Base-by-base conservation (phyloP, 37 sponge, comb jelly and placozoan species). In the Geodia barretti region DNA sequence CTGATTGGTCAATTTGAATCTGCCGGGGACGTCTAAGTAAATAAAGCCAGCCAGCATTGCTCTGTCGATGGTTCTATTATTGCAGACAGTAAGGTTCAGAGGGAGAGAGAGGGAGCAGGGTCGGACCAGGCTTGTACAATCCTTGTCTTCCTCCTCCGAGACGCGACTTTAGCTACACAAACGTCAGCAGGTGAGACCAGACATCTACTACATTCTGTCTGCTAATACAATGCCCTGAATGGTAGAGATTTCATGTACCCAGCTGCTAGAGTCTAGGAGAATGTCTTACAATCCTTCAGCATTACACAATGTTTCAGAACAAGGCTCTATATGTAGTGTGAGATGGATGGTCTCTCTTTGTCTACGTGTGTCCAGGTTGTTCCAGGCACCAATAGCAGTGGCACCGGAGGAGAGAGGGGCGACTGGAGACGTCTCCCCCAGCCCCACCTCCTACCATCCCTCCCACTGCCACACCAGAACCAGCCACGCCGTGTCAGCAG, bases 371-470 rank as follows among this genome's bases (percentile, higher is more conserved):
- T n/a, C n/a, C n/a, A 47, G 54, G 7, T 47, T 47, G 60, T 92
- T 92, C 63, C 86, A 88, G 1, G 43, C 41, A 2, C 88, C 88
- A 23, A 61, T 92, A 3, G 86, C 79, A 40, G 47, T 73, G 38
- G 31, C 40, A 66, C 33, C 34, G 32, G 70, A 43, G 24, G 41
- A 60, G 34, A 3, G 39, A 9, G 40, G 65, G 5, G 7, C 14
- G 23, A 1, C 31, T 4, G 20, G 14, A 24, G 9, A 62, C n/a
- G 29, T 63, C 8, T 58, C 60, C 3, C 93, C 93, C 59, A 82
- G 82, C 24, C 93, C 93, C 17, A 92, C 88, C 70, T 14, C 86
- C 26, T 92, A 92, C n/a, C 64, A 88, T 33, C 60, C 74, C 7
- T 39, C 72, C 25, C 39, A 61, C 4, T 38, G 2, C 28, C 63